These are phyloP conservation scores for silkworm (Bombyx mori) DNA, from an alignment of 1,140 invertebrate species.

Conservation along the genomic window ASM3026992v2 NC_085112.1:7882501-7883000, in stretches of 20 bases:
- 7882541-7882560: constrained; percentile 23
- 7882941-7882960: constrained; percentile 28
- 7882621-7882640: constrained; percentile 11
- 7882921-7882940: constrained; percentile 1
- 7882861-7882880: constrained; percentile 22
- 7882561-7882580: constrained; percentile 66
- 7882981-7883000: neutral
- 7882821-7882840: constrained; percentile 80
- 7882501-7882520: constrained; percentile 25
- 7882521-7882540: constrained; percentile 42
- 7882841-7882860: constrained; percentile 40
- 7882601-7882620: constrained; percentile 47
- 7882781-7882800: constrained; percentile 77
- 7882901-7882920: constrained; percentile 44
- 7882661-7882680: constrained; percentile 22
- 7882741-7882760: constrained; percentile 14
- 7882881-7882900: constrained; percentile 36
- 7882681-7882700: constrained; percentile 17
- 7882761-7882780: constrained; percentile 33
- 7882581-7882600: constrained; percentile 72
- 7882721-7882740: constrained; percentile 16
- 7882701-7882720: constrained; percentile 13
- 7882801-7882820: constrained; percentile 72
- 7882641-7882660: constrained; percentile 8
- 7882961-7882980: constrained; percentile 17